These are phyloP conservation scores for Spisula solida DNA, from an alignment of 2,888 invertebrate species.

Conservation along the genomic window DNA sequence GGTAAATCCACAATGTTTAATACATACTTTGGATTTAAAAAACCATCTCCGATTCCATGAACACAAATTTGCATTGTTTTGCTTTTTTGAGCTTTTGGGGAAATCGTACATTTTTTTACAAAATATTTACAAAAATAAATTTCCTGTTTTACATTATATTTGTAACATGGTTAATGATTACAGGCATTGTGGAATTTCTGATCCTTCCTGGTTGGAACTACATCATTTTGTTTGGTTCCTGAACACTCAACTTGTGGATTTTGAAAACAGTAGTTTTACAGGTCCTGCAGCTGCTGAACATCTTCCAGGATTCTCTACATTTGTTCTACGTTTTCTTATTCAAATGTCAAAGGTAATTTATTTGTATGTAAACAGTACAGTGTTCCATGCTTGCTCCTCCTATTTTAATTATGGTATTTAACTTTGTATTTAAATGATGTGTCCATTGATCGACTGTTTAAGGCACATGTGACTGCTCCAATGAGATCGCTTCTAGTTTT, in stretches of 20 bases:
- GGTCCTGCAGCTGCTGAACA: constrained; percentile 69
- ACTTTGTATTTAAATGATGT: not conserved
- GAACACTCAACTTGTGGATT: constrained; percentile 80
- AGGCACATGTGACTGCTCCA: not conserved
- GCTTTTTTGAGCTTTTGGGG: too few species aligned
- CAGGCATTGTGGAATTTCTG: constrained; percentile 50
- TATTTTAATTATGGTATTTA: not conserved
- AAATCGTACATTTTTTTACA: too few species aligned
- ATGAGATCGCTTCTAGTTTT: too few species aligned
- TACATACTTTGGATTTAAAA: too few species aligned
- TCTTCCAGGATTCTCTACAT: constrained; percentile 78
- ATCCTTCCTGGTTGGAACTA: constrained; percentile 64
- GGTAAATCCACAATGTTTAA: too few species aligned
- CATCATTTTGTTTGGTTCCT: constrained; percentile 76
- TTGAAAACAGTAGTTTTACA: constrained; percentile 80
- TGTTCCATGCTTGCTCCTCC: not conserved
- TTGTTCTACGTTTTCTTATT: constrained; percentile 72
- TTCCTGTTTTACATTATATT: too few species aligned
- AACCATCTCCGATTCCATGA: too few species aligned
- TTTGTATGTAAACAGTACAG: not conserved
- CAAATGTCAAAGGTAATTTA: constrained; percentile 77
- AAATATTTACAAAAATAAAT: too few species aligned
- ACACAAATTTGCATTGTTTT: too few species aligned
- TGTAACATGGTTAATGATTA: not conserved
- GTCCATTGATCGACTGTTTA: not conserved